Conservation (phyloP, 2,113 vertebrate species). For the Tachycineta bicolor region DNA sequence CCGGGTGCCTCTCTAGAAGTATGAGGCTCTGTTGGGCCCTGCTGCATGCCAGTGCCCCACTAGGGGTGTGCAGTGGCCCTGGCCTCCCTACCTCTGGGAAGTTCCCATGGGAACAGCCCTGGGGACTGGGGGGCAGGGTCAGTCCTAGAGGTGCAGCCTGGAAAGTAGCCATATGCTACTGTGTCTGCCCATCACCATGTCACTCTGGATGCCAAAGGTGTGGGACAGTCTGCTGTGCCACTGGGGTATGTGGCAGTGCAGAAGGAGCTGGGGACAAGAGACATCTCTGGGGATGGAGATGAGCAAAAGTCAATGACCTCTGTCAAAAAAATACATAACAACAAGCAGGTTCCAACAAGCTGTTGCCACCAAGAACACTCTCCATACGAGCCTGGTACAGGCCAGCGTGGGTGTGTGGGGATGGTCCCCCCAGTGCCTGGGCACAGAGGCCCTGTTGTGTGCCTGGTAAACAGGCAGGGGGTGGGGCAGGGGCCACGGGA, state of each 20-base stretch:
- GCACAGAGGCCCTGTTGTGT: conserved; percentile 47
- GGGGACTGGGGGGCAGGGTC: background rate
- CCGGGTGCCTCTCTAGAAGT: too few relatives aligned
- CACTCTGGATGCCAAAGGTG: too few relatives aligned
- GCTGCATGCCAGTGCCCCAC: rapidly evolving
- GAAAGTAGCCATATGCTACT: background rate
- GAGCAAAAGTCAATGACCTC: conserved; percentile 5
- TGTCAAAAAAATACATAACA: background rate
- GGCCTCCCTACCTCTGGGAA: background rate
- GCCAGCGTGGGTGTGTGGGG: background rate
- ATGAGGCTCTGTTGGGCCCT: background rate
- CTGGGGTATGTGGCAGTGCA: background rate
- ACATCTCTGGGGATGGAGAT: background rate
- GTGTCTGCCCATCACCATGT: rapidly evolving
- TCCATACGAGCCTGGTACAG: conserved; percentile 32
- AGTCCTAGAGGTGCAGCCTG: background rate
- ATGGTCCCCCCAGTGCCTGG: background rate
- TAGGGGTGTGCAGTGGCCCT: background rate
- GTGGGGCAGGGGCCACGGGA: background rate
- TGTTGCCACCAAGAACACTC: background rate
- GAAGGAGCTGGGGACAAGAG: background rate
- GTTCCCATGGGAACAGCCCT: background rate
- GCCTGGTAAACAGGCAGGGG: conserved; percentile 45
- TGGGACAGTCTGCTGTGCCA: background rate
- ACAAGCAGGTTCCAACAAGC: background rate